Evolutionary conservation across 2,113 vertebrate species (phyloP), one percentile per base, ranked within the genome.

Genomic region (Macquaria ambigua): DNA sequence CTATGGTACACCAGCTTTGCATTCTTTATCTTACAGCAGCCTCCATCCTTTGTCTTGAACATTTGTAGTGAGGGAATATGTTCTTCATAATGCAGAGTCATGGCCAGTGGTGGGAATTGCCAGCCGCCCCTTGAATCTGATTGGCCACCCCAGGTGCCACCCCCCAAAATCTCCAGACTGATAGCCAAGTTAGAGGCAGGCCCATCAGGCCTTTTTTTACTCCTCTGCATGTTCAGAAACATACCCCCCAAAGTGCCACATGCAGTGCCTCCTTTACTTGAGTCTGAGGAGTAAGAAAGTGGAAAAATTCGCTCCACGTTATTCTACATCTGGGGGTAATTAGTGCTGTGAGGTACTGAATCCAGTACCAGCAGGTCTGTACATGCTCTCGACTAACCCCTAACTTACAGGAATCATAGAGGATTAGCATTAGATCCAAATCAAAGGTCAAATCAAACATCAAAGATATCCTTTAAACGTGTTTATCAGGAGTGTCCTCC

Each of bases 131-230:
- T 82, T 50, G 6, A 69, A 72, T 78, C 66, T 86, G 91, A 93
- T 93, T 94, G 92, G 93, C 39, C 55, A 15, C 41, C 12, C 10
- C 3, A 10, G 72, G 55, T 89, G 61, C 87, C 88, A 74, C 91
- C 89, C 90, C 66, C 59, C 58, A 55, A 53, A 74, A 74, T 46
- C 63, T 31, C 18, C 12, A 56, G 25, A 37, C 48, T 82, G 8
- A 59, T 34, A 62, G 20, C 21, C 11, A 69, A 41, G 25, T 66
- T 67, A 52, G 63, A 81, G 63, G 25, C 37, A 78, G 37, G 11
- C n/a, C 20, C 64, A 75, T 46, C 9, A 68, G 23, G 31, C 16
- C 74, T 66, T 59, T 69, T 56, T 59, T 69, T 56, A 59, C 41
- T 39, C 28, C 5, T 56, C 28, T 77, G n/a, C 15, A 48, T 50